phyloP scores from a whole-genome alignment of 2,113 vertebrate genomes.

The Amazona guildingii region DNA sequence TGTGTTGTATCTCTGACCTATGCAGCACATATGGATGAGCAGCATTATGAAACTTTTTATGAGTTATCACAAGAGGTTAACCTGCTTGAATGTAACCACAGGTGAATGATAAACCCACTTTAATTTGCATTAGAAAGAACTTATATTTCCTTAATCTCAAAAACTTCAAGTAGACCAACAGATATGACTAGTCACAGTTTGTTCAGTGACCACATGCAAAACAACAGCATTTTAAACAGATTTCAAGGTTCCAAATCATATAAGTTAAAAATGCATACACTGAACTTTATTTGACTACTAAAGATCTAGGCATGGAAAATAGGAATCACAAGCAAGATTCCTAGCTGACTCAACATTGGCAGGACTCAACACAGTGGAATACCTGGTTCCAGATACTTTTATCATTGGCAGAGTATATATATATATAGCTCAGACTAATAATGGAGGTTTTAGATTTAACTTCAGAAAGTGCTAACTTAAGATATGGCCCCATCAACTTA shows the following conservation, averaged over 20 bases:
- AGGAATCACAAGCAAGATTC: background rate
- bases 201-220: background rate
- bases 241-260: background rate
- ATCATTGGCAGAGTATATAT: background rate
- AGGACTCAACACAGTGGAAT: background rate
- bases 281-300: background rate
- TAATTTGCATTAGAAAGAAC: background rate
- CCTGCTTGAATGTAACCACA: background rate
- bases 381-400: background rate
- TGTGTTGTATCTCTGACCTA: background rate
- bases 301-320: background rate
- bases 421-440: background rate
- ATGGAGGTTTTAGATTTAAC: background rate
- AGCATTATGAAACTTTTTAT: accelerated
- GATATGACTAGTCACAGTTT: background rate
- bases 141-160: background rate
- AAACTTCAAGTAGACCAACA: background rate
- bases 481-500: background rate
- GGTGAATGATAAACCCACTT: background rate
- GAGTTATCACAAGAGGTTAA: background rate
- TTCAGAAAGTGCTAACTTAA: slow-evolving; percentile 13
- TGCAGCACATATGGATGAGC: background rate
- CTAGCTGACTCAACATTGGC: background rate
- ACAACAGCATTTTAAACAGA: background rate
- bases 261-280: background rate